Percentiles rank a stretch among this genome's conserved stretches.
Conservation (phyloP, 2,888 invertebrate genomes). For the Eupithecia exiguata region DNA sequence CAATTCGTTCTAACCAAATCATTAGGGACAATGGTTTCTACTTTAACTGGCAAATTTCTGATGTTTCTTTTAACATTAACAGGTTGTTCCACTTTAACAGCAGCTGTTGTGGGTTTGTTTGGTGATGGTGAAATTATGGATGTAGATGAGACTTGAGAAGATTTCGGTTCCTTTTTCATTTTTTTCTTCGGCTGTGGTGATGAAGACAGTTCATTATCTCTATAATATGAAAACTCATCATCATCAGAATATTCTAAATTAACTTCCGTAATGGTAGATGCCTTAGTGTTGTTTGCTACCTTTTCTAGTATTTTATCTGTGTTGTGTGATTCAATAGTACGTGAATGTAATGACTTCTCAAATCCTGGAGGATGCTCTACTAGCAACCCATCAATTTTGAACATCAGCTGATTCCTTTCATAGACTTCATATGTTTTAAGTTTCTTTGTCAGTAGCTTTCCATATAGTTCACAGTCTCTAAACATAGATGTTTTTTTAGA, state of each 20-base stretch:
- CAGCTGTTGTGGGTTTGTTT: not conserved
- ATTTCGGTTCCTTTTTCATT: constrained; percentile 9
- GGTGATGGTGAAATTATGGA: constrained; percentile 8
- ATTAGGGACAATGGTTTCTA: not conserved
- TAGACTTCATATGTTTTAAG: constrained; percentile 25
- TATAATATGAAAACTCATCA: not conserved
- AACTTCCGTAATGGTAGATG: not conserved
- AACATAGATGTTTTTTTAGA: not conserved
- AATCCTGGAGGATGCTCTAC: constrained; percentile 31
- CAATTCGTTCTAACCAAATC: not conserved
- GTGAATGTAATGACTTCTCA: constrained; percentile 7
- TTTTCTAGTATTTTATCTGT: constrained; percentile 7
- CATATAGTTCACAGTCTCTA: constrained; percentile 24
- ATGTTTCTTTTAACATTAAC: not conserved
- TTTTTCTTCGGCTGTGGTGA: constrained; percentile 9
- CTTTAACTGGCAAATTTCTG: not conserved
- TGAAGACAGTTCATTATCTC: not conserved
- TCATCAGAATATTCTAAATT: not conserved
- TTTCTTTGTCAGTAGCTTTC: constrained; percentile 24
- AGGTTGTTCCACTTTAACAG: not conserved
- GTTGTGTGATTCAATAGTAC: not conserved
- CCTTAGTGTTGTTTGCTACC: not conserved
- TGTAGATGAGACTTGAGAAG: constrained; percentile 10
- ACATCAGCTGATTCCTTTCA: constrained; percentile 26
- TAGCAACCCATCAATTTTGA: constrained; percentile 28